Evolutionary conservation across 2,888 invertebrate species (phyloP).

Genomic region (Nasonia oneida): DNA sequence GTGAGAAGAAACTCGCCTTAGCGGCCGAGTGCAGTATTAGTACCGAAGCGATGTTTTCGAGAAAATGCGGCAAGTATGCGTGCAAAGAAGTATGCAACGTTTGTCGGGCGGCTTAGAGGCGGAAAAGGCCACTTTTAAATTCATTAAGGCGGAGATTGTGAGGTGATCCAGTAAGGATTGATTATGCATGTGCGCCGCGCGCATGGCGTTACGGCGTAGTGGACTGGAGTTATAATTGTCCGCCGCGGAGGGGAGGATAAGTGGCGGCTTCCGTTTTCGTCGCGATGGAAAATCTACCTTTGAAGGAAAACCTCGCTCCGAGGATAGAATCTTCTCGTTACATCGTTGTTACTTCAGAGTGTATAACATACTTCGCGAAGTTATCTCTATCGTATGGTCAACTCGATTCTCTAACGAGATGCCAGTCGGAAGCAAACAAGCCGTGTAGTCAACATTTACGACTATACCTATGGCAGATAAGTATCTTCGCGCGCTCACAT

Average conservation of each 20-base stretch:
- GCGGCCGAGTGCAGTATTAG: constrained; percentile 3
- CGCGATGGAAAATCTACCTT: background rate
- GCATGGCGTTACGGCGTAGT: no score
- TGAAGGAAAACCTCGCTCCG: background rate
- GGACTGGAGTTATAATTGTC: constrained; percentile 12
- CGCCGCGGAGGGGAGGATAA: background rate
- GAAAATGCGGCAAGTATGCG: background rate
- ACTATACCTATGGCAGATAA: no score
- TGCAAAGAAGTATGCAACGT: background rate
- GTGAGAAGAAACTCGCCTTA: background rate
- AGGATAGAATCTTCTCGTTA: background rate
- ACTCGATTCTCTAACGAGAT: background rate
- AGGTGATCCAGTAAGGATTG: constrained; percentile 3
- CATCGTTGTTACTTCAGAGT: no score
- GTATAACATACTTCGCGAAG: background rate
- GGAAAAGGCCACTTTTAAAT: constrained; percentile 30
- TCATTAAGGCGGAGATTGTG: background rate
- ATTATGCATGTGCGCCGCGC: background rate
- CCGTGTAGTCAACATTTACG: no score
- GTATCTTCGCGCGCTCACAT: background rate
- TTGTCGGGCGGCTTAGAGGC: background rate
- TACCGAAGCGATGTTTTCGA: background rate
- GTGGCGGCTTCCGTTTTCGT: constrained; percentile 10
- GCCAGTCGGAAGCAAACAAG: background rate
- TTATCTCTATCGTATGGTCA: background rate